Evolutionary conservation across 2,797 vertebrate species (phyloP).

Genomic region (Simalia tracyae): DNA sequence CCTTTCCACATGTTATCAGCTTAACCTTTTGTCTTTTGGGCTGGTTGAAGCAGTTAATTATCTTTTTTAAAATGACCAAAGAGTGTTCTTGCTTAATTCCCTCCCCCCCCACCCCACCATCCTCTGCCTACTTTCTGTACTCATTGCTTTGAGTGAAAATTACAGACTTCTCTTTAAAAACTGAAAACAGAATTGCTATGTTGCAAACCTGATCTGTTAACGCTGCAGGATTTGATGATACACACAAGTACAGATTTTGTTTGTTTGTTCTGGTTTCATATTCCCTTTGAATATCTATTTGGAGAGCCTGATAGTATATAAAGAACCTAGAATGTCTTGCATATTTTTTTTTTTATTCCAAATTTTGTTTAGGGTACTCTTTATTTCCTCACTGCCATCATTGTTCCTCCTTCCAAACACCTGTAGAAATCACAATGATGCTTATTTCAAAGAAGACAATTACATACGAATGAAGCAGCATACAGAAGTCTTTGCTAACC

Average conservation of each 20-base stretch:
- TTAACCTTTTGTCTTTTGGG: slow-evolving; percentile 37
- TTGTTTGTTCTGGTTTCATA: not conserved
- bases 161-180: slow-evolving; percentile 13
- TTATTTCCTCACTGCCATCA: not conserved
- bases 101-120: not conserved
- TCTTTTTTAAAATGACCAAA: slow-evolving; percentile 30
- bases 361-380: slow-evolving; percentile 13
- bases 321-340: slow-evolving; percentile 46
- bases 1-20: slow-evolving; percentile 43
- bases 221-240: slow-evolving; percentile 35
- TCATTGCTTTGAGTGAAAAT: slow-evolving; percentile 34
- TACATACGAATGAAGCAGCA: slow-evolving; percentile 54
- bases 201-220: slow-evolving; percentile 21
- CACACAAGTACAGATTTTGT: slow-evolving; percentile 16
- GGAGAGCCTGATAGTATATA: slow-evolving; percentile 52
- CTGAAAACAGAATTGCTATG: slow-evolving; percentile 24
- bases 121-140: slow-evolving; percentile 16
- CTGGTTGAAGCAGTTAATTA: slow-evolving; percentile 40
- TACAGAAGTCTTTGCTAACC: slow-evolving; percentile 71
- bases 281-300: slow-evolving; percentile 52
- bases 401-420: slow-evolving; percentile 51
- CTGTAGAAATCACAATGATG: slow-evolving; percentile 62
- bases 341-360: not conserved
- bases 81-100: slow-evolving; percentile 7
- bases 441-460: slow-evolving; percentile 69